Evolutionary conservation across 2,888 invertebrate species (phyloP).

Genomic region (Elegia similella): DNA sequence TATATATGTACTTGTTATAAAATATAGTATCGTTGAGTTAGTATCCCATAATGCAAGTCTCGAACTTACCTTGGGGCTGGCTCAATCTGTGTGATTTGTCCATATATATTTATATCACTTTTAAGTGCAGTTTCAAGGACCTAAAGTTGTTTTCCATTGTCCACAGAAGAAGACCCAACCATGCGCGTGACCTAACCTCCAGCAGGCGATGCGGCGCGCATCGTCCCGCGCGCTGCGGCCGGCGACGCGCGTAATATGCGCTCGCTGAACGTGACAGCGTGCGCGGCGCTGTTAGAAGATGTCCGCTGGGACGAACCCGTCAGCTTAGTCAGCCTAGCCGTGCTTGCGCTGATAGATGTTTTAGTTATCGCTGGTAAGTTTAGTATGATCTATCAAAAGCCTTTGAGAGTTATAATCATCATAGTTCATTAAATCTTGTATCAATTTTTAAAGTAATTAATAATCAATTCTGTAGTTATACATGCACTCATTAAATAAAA

Average conservation of each 20-base stretch:
- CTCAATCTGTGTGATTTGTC: no score
- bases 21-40: no score
- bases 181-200: conserved; percentile 39
- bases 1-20: no score
- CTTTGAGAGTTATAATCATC: neutral
- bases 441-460: no score
- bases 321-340: conserved; percentile 88
- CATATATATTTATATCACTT: no score
- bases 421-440: no score
- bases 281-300: conserved; percentile 89
- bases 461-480: no score
- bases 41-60: no score
- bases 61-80: no score
- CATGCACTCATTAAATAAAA: neutral
- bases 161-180: conserved; percentile 26
- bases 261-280: conserved; percentile 90
- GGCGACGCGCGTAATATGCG: conserved; percentile 82
- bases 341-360: conserved; percentile 91
- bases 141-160: conserved; percentile 23
- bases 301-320: conserved; percentile 92
- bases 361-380: conserved; percentile 90
- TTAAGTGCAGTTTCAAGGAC: neutral
- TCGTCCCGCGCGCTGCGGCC: conserved; percentile 49
- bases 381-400: neutral
- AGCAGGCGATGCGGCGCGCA: conserved; percentile 57